A percentile compares a stretch with the other conserved stretches of the same genome.
Conservation (phyloP, 2,113 vertebrate species). For the Chlamydotis undulata region DNA sequence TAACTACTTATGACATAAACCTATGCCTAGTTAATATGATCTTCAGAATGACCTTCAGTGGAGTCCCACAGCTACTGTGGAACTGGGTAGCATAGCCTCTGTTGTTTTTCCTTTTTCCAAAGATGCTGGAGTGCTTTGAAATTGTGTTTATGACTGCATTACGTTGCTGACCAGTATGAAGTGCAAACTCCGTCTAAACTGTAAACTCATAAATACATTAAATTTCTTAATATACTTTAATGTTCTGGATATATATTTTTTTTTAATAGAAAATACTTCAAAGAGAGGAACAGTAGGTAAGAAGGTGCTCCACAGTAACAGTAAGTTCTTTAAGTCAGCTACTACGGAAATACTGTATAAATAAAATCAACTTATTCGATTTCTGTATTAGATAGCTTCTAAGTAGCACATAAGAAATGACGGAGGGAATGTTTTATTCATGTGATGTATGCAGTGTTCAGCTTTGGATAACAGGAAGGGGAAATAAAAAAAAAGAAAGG, state of each 20-base stretch:
- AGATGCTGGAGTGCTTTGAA: not conserved
- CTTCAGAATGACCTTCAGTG: not conserved
- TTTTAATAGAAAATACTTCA: not conserved
- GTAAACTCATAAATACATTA: not conserved
- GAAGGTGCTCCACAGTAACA: not conserved
- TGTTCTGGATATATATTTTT: not conserved
- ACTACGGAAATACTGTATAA: not conserved
- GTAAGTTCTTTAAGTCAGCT: not conserved
- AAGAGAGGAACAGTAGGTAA: not conserved
- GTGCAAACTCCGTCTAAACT: not conserved
- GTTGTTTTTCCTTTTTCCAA: not conserved
- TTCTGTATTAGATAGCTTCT: not conserved
- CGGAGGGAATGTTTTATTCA: not conserved
- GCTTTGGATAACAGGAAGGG: not conserved
- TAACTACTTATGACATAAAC: not conserved
- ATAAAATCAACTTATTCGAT: not conserved
- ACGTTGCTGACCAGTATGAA: not conserved
- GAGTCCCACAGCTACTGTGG: not conserved
- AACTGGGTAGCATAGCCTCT: not conserved
- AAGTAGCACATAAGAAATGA: not conserved
- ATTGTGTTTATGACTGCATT: not conserved
- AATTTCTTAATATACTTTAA: not conserved
- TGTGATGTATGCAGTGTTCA: not conserved
- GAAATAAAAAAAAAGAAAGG: not conserved
- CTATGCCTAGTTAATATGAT: rapidly evolving